Base-by-base conservation (phyloP, 2,797 vertebrate genomes). In the Coranthus polyacanthus region DNA sequence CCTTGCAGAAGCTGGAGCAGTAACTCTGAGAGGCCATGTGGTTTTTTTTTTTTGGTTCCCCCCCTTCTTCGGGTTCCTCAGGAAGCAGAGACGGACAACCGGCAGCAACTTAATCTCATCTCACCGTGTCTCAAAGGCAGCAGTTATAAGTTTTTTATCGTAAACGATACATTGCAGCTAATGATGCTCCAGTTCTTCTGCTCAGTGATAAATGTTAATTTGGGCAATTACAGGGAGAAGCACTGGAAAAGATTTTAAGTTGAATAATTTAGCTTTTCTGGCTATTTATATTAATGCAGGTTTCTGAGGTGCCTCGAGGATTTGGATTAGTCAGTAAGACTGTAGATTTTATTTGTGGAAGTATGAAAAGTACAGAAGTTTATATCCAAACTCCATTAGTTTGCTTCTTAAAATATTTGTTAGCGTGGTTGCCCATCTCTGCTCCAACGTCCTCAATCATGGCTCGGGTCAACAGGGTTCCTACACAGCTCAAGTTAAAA, bases 161-260 rank as follows among this genome's bases (percentile, higher is more conserved):
- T 41, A 36, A 67, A 38, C 60, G 55, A 69, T 62, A 41, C 49
- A 78, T 75, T 61, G 45, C 55, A 67, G 45, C 62, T 77, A 75
- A 80, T 77, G 69, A 80, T 62, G 70, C 65, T 72, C 29, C 56
- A 46, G 61, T 29, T 17, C 38, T 41, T 58, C 64, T 12, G 36
- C 67, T 54, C 53, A 81, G 78, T 66, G 53, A 77, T 85, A 41
- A 77, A 82, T 84, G 77, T 68, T 79, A 77, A 83, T 84, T 77
- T 60, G 51, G 47, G 81, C 71, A 74, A 75, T 85, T 74, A 69
- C 32, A 61, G 37, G 38, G 47, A 74, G 72, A 65, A 68, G 71
- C 65, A 61, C 51, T 32, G 51, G 45, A 64, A n/a, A 74, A 77
- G 44, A 46, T 71, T 82, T 74, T 70, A 73, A 68, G 39, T 36